Conservation (phyloP, 2,888 invertebrate species). For the Cephus pygmeus region DNA sequence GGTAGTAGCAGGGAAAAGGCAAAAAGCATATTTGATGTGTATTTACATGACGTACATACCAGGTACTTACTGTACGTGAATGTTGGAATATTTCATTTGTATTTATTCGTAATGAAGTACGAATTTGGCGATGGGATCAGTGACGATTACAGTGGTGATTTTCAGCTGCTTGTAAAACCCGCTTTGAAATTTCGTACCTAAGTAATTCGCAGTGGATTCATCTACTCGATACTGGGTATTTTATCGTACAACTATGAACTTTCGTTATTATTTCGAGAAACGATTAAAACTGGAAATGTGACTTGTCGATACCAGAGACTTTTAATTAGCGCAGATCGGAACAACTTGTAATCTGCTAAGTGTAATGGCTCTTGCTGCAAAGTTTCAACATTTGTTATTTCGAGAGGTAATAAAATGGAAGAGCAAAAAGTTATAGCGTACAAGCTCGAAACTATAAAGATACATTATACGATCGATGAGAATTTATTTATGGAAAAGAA, state of each 20-base stretch:
- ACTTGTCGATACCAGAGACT: not conserved
- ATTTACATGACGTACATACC: slow-evolving; percentile 30
- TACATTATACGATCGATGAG: not conserved
- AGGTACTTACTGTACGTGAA: not conserved
- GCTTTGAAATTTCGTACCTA: not conserved
- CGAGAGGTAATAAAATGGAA: not conserved
- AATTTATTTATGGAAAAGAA: not conserved
- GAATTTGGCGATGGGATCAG: slow-evolving; percentile 36
- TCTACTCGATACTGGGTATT: not conserved
- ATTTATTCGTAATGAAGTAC: slow-evolving; percentile 38
- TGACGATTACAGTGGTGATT: slow-evolving; percentile 24
- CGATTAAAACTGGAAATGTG: not conserved
- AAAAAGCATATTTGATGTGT: slow-evolving; percentile 46
- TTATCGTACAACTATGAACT: not conserved
- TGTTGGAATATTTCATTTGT: slow-evolving; percentile 30
- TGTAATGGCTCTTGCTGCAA: not conserved
- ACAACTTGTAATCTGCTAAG: not conserved
- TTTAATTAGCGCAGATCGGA: not conserved
- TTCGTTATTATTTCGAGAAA: not conserved
- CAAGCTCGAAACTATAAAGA: not conserved
- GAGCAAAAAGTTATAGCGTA: not conserved
- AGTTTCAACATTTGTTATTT: not conserved
- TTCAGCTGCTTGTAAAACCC: not conserved
- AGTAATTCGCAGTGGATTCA: not conserved
- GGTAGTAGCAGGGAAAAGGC: slow-evolving; percentile 10